Percentiles rank a stretch among this genome's conserved stretches.
These are phyloP conservation scores for Brachionus plicatilis DNA, from an alignment of 1,140 invertebrate genomes.

Conservation along the genomic window DNA sequence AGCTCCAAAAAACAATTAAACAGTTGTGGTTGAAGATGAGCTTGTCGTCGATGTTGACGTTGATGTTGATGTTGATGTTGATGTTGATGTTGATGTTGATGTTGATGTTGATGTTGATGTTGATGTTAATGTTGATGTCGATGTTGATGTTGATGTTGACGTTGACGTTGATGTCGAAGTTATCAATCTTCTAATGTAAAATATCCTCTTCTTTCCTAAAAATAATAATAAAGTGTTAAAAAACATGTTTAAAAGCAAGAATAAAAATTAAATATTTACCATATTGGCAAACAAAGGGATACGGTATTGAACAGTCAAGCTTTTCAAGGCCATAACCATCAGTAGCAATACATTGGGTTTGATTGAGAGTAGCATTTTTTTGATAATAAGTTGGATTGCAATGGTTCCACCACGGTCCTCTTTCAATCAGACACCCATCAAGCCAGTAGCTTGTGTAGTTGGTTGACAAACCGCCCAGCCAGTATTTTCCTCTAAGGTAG, in stretches of 20 bases:
- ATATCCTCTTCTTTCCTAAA: background rate
- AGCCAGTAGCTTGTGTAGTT: conserved; percentile 8
- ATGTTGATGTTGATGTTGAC: background rate
- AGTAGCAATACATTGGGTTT: background rate
- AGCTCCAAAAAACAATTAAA: background rate
- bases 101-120: no score
- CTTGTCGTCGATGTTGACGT: background rate
- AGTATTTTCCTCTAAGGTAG: background rate
- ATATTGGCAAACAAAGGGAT: background rate
- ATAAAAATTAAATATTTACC: background rate
- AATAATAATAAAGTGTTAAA: background rate
- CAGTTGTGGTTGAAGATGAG: background rate
- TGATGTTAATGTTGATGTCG: no score
- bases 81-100: no score
- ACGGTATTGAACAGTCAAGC: background rate
- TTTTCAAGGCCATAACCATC: conserved; percentile 3
- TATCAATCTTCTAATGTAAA: background rate
- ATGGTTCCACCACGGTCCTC: conserved; percentile 6
- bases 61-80: no score
- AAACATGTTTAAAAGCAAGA: background rate
- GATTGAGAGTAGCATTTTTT: background rate
- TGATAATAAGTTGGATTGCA: background rate
- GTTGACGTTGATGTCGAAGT: no score
- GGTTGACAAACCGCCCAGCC: background rate
- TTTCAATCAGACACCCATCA: conserved; percentile 9